Evolutionary conservation across 2,888 invertebrate species (phyloP), one percentile per base, ranked within the genome.

Genomic region (Xanthia icteritia): DNA sequence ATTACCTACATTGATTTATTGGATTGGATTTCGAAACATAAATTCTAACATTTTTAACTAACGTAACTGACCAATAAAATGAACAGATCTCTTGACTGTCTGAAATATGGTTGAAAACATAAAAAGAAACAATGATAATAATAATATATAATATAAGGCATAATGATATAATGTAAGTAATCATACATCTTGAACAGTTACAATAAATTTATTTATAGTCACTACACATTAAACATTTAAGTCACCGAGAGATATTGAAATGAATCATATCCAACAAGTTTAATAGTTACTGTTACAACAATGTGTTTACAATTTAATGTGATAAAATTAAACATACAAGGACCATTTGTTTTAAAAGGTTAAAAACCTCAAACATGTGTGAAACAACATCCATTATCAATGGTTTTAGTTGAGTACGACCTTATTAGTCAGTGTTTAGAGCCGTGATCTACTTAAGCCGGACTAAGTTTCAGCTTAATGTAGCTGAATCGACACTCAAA

Each of bases 251-350:
- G 79, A 84, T 64, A 64, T 74, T 68, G 1, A 65, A 84, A 69
- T 72, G 17, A 80, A 61, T 84, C 64, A 79, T 65, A 20, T 51
- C 6, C 48, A 31, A 51, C n/a, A 64, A 27, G 27, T 80, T 76
- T 36, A 64, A 42, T n/a, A 31, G 71, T 39, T 70, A 79, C 39
- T 27, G 58, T 45, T 79, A 71, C 45, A 61, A 79, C 74, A 79
- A 79, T 82, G 67, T 84, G 84, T 79, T 79, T 36, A 71, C 67
- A 74, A 84, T 82, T 64, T 39, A 76, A 69, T 58, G 66, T 54
- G 27, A 73, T 67, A 56, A 61, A 77, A 74, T 63, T 81, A 39
- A 76, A 70, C 60, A 27, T 2, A 71, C 71, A 75, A 69, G 48
- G 60, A 69, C 48, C 68, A 69, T 61, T 80, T 72, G 54, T 82